Conservation (phyloP, 2,888 invertebrate genomes). For the Drosophila nr. perissopoda region DNA sequence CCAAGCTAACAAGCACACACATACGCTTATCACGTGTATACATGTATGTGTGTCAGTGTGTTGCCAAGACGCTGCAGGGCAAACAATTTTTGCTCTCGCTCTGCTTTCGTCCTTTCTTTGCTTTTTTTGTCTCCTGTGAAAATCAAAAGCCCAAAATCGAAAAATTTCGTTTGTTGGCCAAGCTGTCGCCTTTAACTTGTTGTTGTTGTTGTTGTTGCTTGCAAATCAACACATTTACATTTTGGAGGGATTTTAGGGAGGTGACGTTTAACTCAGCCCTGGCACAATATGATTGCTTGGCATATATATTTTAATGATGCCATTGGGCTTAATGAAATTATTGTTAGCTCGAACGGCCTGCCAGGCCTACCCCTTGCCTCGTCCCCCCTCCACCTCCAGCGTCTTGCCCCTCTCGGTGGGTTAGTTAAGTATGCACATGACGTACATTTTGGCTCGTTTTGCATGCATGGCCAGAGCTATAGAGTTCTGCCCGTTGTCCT, state of each 20-base stretch:
- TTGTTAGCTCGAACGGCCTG: constrained; percentile 57
- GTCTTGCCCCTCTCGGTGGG: neutral
- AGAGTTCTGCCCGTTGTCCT: neutral
- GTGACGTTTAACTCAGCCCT: neutral
- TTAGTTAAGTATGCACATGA: constrained; percentile 69
- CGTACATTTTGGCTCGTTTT: constrained; percentile 56
- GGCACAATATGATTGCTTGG: constrained; percentile 75
- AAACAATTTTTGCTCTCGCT: constrained; percentile 40
- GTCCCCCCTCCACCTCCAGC: neutral
- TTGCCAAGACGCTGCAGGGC: constrained; percentile 69
- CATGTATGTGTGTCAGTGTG: constrained; percentile 57
- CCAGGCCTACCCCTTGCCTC: neutral
- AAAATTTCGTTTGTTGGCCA: constrained; percentile 50
- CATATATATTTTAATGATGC: constrained; percentile 76
- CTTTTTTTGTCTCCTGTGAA: constrained; percentile 4
- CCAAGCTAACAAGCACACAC: constrained; percentile 30
- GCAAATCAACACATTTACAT: constrained; percentile 62
- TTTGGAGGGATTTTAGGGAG: constrained; percentile 48
- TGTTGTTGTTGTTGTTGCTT: constrained; percentile 15
- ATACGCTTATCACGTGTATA: constrained; percentile 11
- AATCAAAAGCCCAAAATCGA: constrained; percentile 38
- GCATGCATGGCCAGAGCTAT: constrained; percentile 48
- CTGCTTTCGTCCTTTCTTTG: constrained; percentile 2
- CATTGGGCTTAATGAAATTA: constrained; percentile 81
- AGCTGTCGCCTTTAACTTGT: constrained; percentile 59